Base-by-base conservation (phyloP, 2,797 vertebrate species). In the Centroberyx gerrardi region DNA sequence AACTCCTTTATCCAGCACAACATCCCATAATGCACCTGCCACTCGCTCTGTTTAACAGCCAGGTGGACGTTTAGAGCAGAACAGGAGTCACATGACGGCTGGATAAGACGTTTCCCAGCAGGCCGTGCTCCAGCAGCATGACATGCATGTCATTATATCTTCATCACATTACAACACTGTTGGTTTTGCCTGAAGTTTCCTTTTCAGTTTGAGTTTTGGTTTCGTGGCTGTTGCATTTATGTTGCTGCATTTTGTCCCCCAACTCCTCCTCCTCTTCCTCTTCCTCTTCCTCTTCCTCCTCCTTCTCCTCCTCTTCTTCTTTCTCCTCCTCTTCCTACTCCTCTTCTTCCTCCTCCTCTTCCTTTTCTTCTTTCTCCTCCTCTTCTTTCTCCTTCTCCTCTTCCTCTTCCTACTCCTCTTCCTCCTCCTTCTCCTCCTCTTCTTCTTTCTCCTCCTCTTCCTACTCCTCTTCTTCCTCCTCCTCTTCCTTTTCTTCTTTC, bases 201-300 rank as follows among this genome's bases (percentile, higher is more conserved):
- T 27, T 66, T 68, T 42, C 2, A 22, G 13, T 74, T 81, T 69
- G 27, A 72, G 28, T 69, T 82, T 83, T 65, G 48, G 13, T 74
- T 87, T 81, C 60, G 67, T 84, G 83, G 64, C 83, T 66, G 79
- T 87, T 76, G 78, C 78, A 86, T 88, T 90, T 82, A 90, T 81
- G 79, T 84, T 77, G 67, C 72, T 87, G 83, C 86, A 76, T 88
- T 90, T 90, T 86, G 70, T 86, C 62, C 73, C 60, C 72, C 64
- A 51, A 51, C 46, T 22, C 61, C 56, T 27, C 14, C 15, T 31
- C 48, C 27, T 17, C 6, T 13, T 22, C 12, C 29, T 8, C 31
- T 3, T 17, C 13, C 15, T n/a, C 5, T 62, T 40, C 27, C 48
- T 36, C 73, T 38, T 28, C 2, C 18, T 8, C 71, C 69, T 58